phyloP scores from a whole-genome alignment of 2,797 vertebrate species.

The Morus bassanus region DNA sequence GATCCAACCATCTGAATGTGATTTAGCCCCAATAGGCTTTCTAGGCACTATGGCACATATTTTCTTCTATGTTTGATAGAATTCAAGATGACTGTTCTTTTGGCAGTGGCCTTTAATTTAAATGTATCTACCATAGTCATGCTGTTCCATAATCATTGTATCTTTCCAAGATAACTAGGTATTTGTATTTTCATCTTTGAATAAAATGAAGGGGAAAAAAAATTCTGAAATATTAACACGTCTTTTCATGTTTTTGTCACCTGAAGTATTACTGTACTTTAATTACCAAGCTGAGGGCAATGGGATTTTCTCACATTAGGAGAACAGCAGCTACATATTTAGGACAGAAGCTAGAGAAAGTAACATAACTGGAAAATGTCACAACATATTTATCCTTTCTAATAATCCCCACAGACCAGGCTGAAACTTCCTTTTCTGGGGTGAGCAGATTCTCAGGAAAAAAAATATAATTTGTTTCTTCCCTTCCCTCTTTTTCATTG shows the following conservation, averaged over 20 bases:
- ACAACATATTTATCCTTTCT: neutral
- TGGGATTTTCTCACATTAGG: slow-evolving; percentile 11
- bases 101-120: slow-evolving; percentile 61
- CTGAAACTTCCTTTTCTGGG: neutral
- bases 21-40: slow-evolving; percentile 31
- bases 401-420: neutral
- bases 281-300: slow-evolving; percentile 12
- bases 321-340: neutral
- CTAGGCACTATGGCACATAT: slow-evolving; percentile 3
- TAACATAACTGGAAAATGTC: neutral
- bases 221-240: neutral
- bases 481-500: neutral
- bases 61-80: slow-evolving; percentile 53
- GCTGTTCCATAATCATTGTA: neutral
- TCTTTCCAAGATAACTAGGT: neutral
- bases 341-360: neutral
- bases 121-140: neutral
- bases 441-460: neutral
- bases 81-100: slow-evolving; percentile 52
- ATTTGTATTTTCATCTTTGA: neutral
- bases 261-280: slow-evolving; percentile 9
- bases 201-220: neutral
- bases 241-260: neutral
- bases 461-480: neutral
- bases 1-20: slow-evolving; percentile 53